Conservation (phyloP, 2,888 invertebrate species). For the Archips xylosteana region DNA sequence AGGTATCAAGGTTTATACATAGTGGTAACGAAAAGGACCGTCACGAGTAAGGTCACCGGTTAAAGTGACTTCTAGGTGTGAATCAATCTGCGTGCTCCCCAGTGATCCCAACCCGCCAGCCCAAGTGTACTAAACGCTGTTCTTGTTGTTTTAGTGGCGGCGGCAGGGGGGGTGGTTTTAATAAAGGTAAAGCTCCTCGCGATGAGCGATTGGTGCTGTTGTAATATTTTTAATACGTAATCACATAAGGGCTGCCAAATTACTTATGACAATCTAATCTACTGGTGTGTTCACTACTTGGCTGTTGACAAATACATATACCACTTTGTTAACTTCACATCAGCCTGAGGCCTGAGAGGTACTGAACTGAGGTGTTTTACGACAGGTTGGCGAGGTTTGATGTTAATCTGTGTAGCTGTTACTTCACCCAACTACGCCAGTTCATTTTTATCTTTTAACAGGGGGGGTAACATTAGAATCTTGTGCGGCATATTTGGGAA, state of each 20-base stretch:
- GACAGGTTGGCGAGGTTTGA: constrained; percentile 13
- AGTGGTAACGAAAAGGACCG: constrained; percentile 87
- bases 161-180: constrained; percentile 97
- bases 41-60: constrained; percentile 79
- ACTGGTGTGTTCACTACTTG: constrained; percentile 51
- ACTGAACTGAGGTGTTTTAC: neutral
- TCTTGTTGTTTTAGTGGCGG: constrained; percentile 97
- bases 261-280: constrained; percentile 46
- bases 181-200: constrained; percentile 97
- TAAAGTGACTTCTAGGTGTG: constrained; percentile 81
- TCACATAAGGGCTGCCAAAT: constrained; percentile 83
- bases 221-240: constrained; percentile 85
- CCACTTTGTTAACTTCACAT: constrained; percentile 7
- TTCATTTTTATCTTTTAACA: neutral
- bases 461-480: neutral
- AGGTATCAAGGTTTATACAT: constrained; percentile 80
- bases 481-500: too few species aligned
- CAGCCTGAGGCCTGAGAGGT: neutral
- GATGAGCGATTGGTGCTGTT: constrained; percentile 90
- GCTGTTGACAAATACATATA: constrained; percentile 63
- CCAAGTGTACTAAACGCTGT: constrained; percentile 89
- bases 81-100: constrained; percentile 84
- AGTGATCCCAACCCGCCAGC: constrained; percentile 84
- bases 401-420: neutral
- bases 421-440: too few species aligned